A percentile compares a stretch with the other conserved stretches of the same genome.
Evolutionary conservation across 2,888 invertebrate genomes (phyloP).

Genomic region (Tachystola acroxantha): DNA sequence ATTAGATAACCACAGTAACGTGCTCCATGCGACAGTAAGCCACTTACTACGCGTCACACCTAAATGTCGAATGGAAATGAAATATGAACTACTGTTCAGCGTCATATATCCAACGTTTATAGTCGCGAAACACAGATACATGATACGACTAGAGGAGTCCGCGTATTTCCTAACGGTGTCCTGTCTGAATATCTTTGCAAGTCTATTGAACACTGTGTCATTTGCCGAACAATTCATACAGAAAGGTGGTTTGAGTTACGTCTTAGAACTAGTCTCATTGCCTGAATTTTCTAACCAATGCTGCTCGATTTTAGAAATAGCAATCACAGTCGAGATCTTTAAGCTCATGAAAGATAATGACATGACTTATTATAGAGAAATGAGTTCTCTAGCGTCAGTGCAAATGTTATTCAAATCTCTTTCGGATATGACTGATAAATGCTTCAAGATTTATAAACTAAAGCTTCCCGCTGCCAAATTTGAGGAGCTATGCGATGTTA

Average conservation of each 20-base stretch:
- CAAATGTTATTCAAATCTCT: slow-evolving; percentile 64
- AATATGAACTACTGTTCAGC: slow-evolving; percentile 76
- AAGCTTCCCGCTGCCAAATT: slow-evolving; percentile 47
- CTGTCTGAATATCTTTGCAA: slow-evolving; percentile 79
- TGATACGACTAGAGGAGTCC: slow-evolving; percentile 59
- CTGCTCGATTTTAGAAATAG: slow-evolving; percentile 79
- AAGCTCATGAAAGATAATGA: slow-evolving; percentile 57
- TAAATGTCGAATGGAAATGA: slow-evolving; percentile 71
- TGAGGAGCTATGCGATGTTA: slow-evolving; percentile 45
- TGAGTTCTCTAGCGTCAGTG: slow-evolving; percentile 56
- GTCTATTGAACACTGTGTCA: slow-evolving; percentile 70
- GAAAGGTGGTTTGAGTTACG: slow-evolving; percentile 75
- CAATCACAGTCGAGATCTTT: slow-evolving; percentile 78
- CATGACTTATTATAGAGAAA: slow-evolving; percentile 46
- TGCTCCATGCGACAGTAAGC: slow-evolving; percentile 76
- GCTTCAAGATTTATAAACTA: slow-evolving; percentile 48
- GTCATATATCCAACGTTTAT: slow-evolving; percentile 81
- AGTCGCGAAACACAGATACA: slow-evolving; percentile 70
- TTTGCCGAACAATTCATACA: slow-evolving; percentile 80
- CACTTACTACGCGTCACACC: slow-evolving; percentile 79
- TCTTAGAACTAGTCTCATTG: slow-evolving; percentile 71
- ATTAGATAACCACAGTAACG: slow-evolving; percentile 66
- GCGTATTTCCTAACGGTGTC: slow-evolving; percentile 79
- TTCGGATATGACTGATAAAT: slow-evolving; percentile 51
- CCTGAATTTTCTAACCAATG: slow-evolving; percentile 77